These are phyloP conservation scores for Mugil cephalus DNA, from an alignment of 2,113 vertebrate species.

Conservation along the genomic window DNA sequence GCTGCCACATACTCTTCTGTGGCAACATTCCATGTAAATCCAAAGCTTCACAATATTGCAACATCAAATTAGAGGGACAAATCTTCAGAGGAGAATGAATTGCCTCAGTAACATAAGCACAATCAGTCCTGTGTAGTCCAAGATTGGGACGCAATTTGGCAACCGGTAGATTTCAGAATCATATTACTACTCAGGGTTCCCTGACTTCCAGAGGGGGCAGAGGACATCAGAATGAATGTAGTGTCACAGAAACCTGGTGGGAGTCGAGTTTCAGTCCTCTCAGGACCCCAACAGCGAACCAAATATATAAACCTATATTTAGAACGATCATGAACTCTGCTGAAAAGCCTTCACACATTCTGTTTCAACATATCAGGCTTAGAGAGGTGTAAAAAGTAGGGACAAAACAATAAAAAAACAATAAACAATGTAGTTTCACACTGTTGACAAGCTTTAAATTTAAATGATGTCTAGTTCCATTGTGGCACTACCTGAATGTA, in stretches of 20 bases:
- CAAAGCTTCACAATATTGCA: slow-evolving; percentile 34
- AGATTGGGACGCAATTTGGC: background rate
- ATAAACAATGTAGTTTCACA: background rate
- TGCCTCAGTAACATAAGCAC: slow-evolving; percentile 8
- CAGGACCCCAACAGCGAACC: slow-evolving; percentile 54
- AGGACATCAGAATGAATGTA: slow-evolving; percentile 50
- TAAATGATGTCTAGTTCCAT: slow-evolving; percentile 5
- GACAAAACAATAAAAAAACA: background rate
- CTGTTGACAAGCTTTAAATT: background rate
- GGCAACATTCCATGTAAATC: slow-evolving; percentile 43
- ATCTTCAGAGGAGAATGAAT: background rate
- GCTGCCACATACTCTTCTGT: slow-evolving; percentile 49
- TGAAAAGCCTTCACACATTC: slow-evolving; percentile 56
- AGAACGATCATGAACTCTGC: slow-evolving; percentile 66
- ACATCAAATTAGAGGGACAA: slow-evolving; percentile 12
- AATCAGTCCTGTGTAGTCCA: background rate
- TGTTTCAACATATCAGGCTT: slow-evolving; percentile 18
- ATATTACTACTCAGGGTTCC: slow-evolving; percentile 17
- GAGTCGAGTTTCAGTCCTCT: slow-evolving; percentile 80
- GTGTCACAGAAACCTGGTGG: slow-evolving; percentile 57
- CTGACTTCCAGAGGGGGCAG: slow-evolving; percentile 1
- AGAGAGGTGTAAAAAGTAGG: background rate
- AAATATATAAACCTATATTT: slow-evolving; percentile 81
- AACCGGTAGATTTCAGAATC: background rate
- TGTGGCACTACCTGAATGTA: background rate